Evolutionary conservation across 2,113 vertebrate species (phyloP).

Genomic region (Genyomyrus donnyi): DNA sequence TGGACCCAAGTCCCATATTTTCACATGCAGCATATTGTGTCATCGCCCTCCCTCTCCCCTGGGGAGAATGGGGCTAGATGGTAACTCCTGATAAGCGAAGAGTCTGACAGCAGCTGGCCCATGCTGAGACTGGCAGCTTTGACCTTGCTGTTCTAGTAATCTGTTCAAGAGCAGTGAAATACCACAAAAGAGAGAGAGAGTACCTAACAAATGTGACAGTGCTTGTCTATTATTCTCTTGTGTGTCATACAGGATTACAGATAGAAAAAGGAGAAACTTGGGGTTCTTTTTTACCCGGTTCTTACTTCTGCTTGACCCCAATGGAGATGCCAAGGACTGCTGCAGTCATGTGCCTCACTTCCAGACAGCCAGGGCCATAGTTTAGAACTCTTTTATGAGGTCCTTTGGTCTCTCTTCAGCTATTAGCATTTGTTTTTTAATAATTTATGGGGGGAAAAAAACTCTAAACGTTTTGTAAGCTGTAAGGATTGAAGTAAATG

Average conservation of each 20-base stretch:
- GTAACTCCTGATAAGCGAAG: background rate
- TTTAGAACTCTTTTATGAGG: slow-evolving; percentile 27
- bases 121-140: background rate
- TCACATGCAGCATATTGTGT: background rate
- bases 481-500: background rate
- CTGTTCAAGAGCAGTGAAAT: background rate
- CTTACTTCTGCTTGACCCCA: slow-evolving; percentile 67
- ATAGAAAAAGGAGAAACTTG: slow-evolving; percentile 11
- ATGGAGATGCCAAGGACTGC: slow-evolving; percentile 65
- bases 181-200: background rate
- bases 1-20: background rate
- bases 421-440: slow-evolving; percentile 5
- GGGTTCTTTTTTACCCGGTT: slow-evolving; percentile 23
- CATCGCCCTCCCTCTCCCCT: no score
- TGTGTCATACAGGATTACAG: background rate
- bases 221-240: background rate
- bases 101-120: background rate
- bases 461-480: background rate
- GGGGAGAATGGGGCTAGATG: background rate
- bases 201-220: background rate
- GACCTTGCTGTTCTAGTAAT: no score
- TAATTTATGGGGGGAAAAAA: background rate
- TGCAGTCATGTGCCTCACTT: slow-evolving; percentile 54
- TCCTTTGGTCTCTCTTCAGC: slow-evolving; percentile 29
- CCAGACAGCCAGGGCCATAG: slow-evolving; percentile 52